Base-by-base conservation (phyloP, 2,113 vertebrate genomes). In the Perognathus longimembris region DNA sequence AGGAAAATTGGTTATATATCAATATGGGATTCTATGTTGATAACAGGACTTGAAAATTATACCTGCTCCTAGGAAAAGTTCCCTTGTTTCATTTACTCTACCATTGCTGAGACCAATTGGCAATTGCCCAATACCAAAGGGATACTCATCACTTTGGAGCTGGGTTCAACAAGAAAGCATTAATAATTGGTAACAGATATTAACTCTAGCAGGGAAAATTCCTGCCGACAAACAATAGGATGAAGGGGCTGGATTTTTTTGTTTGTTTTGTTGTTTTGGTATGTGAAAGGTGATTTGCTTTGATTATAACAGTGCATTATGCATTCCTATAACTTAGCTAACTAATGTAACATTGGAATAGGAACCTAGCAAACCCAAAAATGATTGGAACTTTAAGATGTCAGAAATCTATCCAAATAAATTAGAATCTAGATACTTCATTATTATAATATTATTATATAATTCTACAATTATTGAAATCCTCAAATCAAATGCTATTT, bases 111-210 rank as follows among this genome's bases (percentile, higher is more conserved):
- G 38, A 89, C 30, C 63, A 83, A 40, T 11, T 84, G 40, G 24
- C 67, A 24, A 61, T 26, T 26, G 5, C 22, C 5, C 59, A 61
- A 12, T 61, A 61, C 12, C 50, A 54, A 54, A 54, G 50, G 14
- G 50, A 54, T 54, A 54, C 42, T 90, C 22, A 91, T 26, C 40
- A 45, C 76, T 86, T 79, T 92, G 32, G 92, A 74, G 66, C 38
- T 81, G 34, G 73, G 59, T 77, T 85, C 34, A 81, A 61, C 9
- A 93, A 89, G 6, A 91, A 77, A 70, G 2, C 12, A 86, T 70
- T 87, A 89, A 74, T 75, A 91, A 88, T 54, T 85, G n/a, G 24
- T 40, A 36, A 66, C 89, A 91, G 28, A 91, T 79, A 87, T 32
- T 93, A 89, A 93, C 11, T 71, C 66, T 67, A 5, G 26, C 38